These are phyloP conservation scores for Hyperopisus bebe DNA, from an alignment of 2,113 vertebrate species.

Conservation along the genomic window DNA sequence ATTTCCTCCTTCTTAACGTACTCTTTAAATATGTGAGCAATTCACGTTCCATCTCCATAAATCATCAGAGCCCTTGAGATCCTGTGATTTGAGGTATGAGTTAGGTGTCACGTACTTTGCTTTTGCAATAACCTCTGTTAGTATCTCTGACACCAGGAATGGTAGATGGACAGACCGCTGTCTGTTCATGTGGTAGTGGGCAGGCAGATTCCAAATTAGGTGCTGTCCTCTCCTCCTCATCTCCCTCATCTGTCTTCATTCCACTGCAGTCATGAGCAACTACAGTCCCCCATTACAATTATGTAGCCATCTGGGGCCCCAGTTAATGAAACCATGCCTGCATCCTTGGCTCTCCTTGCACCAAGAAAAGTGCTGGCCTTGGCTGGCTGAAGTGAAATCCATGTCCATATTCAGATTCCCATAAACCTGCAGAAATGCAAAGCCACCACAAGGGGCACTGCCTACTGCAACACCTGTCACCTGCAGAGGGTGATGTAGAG, in stretches of 20 bases:
- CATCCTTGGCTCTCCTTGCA: constrained; percentile 29
- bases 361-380: constrained; percentile 30
- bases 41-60: neutral
- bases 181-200: neutral
- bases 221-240: neutral
- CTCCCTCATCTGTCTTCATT: constrained; percentile 44
- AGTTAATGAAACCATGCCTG: constrained; percentile 37
- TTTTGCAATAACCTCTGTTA: neutral
- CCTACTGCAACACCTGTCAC: neutral
- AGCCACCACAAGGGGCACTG: neutral
- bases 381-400: neutral
- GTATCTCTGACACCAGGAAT: neutral
- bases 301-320: constrained; percentile 40
- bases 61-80: neutral
- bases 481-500: neutral
- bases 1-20: neutral
- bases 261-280: constrained; percentile 35
- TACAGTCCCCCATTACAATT: constrained; percentile 47
- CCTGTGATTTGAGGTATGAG: neutral
- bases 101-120: neutral
- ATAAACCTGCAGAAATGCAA: neutral
- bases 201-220: neutral
- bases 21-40: neutral
- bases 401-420: neutral
- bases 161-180: neutral